Percentiles rank a stretch among this genome's conserved stretches.
Evolutionary conservation across 2,888 invertebrate species (phyloP).

Genomic region (Aelia acuminata): DNA sequence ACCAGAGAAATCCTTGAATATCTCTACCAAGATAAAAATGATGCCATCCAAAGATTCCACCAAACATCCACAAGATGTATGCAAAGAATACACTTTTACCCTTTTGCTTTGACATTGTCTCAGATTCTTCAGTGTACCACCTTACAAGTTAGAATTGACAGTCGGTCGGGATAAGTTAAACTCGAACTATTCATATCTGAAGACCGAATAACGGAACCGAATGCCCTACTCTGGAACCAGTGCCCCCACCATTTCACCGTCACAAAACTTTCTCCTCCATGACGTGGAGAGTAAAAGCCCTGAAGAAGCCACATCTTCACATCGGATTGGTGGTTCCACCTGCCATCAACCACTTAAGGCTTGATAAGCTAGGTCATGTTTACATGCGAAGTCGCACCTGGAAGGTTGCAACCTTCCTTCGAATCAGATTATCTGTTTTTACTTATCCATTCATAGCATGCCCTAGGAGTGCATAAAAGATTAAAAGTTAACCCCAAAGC

Average conservation of each 20-base stretch:
- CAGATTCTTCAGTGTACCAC: not conserved
- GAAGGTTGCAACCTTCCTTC: not conserved
- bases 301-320: conserved; percentile 27
- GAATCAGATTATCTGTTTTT: no score
- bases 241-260: conserved; percentile 17
- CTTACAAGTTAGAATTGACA: not conserved
- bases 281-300: conserved; percentile 22
- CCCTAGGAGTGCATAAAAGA: no score
- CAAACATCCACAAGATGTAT: conserved; percentile 89
- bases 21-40: conserved; percentile 92
- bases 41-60: conserved; percentile 90
- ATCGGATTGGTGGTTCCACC: conserved; percentile 30
- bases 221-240: conserved; percentile 46
- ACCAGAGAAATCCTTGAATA: conserved; percentile 91
- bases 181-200: conserved; percentile 54
- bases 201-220: conserved; percentile 43
- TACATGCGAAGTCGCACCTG: not conserved
- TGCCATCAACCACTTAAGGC: not conserved
- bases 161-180: not conserved
- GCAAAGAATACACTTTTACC: conserved; percentile 75
- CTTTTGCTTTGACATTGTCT: conserved; percentile 1
- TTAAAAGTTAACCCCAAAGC: no score
- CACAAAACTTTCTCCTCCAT: not conserved
- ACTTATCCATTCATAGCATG: no score
- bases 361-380: not conserved